Evolutionary conservation across 2,113 vertebrate species (phyloP), one percentile per base, ranked within the genome.

Genomic region (Pseudorectes ferrugineus): DNA sequence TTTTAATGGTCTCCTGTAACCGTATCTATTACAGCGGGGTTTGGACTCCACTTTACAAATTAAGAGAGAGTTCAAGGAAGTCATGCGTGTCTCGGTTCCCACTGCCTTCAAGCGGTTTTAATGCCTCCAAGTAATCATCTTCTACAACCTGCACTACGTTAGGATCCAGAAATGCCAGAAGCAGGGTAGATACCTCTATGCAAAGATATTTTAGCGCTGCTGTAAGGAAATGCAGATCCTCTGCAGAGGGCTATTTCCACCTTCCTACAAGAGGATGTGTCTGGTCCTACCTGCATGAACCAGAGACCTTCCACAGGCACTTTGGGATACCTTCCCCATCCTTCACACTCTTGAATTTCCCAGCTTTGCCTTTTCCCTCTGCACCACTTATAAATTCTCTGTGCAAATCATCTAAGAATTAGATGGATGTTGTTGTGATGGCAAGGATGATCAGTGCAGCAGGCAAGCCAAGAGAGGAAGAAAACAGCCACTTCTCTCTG

Each of bases 41-140:
- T 92, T 6, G 80, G 88, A 86, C 82, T 77, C 85, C 71, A 57
- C 46, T 2, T 68, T 74, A 92, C 92, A 94, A 97, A 97, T 97
- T 96, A 86, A 81, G 85, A 65, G 51, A 86, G 88, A 68, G 95
- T 92, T 96, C 93, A 90, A 68, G 65, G 92, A 96, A 96, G 94
- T 96, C 95, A 96, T 88, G 96, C 94, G 3, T 95, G 88, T 94
- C 96, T 94, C 4, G 0, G 75, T 35, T 88, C 51, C 48, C 40
- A 24, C 71, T 91, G 87, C 58, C 72, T 91, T 24, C 72, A 38
- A 95, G 79, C 12, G 6, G 36, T 62, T 95, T 89, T 20, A 94
- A 59, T 17, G 48, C 29, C 52, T 21, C 36, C 51, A 55, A 92
- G 87, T n/a, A 66, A 72, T 45, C 25, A 66, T 52, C 78, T 73